A percentile compares a stretch with the other conserved stretches of the same genome.
These are phyloP conservation scores for Odontophorus gujanensis DNA, from an alignment of 2,113 vertebrate species.

Conservation along the genomic window DNA sequence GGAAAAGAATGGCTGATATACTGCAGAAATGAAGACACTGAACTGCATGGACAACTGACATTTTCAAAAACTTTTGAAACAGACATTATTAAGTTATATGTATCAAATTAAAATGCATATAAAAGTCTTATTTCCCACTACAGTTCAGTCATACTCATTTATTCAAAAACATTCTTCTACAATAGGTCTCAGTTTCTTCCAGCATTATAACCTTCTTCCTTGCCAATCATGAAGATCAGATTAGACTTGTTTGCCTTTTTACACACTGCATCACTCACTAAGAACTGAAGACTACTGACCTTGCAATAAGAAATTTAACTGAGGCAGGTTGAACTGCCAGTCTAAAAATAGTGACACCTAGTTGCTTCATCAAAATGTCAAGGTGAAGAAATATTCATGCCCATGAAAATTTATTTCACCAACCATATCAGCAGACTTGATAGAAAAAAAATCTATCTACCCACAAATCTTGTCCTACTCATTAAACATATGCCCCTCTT, in stretches of 20 bases:
- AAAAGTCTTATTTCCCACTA: background rate
- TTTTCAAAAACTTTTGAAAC: background rate
- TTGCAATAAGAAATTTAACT: constrained; percentile 25
- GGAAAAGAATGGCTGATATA: background rate
- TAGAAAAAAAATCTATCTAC: background rate
- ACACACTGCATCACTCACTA: background rate
- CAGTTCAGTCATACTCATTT: background rate
- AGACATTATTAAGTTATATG: background rate
- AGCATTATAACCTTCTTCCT: background rate
- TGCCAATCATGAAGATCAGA: background rate
- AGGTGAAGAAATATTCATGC: background rate
- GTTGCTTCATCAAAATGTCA: background rate
- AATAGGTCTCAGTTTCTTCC: background rate
- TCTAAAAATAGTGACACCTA: background rate
- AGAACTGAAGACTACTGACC: background rate
- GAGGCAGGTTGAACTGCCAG: background rate
- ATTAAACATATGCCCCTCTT: background rate
- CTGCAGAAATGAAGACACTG: background rate
- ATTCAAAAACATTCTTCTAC: background rate
- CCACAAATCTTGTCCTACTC: background rate
- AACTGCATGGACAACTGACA: background rate
- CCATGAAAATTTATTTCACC: background rate
- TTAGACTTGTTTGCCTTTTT: background rate
- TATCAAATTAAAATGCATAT: background rate
- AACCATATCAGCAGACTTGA: background rate